Evolutionary conservation across 2,113 vertebrate species (phyloP).

Genomic region (Psittacula cyanocephala): DNA sequence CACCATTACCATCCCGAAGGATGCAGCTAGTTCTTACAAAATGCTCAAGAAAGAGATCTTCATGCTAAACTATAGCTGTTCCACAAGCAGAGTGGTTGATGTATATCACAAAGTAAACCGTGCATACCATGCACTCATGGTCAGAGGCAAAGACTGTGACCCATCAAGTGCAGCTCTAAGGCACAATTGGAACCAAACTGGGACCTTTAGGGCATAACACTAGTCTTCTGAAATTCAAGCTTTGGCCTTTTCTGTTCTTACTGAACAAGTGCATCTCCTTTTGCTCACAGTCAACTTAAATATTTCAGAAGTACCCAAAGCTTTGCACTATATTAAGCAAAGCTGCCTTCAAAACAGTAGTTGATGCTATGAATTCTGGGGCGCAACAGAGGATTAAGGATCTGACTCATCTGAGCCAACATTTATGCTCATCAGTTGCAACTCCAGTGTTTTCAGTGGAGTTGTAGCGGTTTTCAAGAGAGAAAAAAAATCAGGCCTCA

Average conservation of each 20-base stretch:
- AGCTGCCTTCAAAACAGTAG: conserved; percentile 12
- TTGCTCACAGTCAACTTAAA: not conserved
- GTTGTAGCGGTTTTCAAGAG: conserved; percentile 21
- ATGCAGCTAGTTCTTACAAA: not conserved
- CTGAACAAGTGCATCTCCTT: not conserved
- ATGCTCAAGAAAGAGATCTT: not conserved
- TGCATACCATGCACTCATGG: not conserved
- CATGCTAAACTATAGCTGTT: not conserved
- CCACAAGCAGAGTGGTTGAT: rapidly evolving
- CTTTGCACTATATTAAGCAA: conserved; percentile 13
- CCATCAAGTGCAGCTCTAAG: not conserved
- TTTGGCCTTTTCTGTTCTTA: not conserved
- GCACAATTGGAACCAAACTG: not conserved
- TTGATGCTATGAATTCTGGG: conserved; percentile 36
- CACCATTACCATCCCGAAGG: not conserved
- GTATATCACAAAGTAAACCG: not conserved
- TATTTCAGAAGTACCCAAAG: not conserved
- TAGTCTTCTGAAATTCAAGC: not conserved
- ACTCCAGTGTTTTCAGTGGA: conserved; percentile 30
- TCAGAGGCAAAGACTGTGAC: not conserved
- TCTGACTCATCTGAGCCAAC: conserved; percentile 37
- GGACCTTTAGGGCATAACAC: not conserved
- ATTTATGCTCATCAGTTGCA: conserved; percentile 31
- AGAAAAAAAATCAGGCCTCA: conserved; percentile 5
- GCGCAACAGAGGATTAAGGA: conserved; percentile 23